Evolutionary conservation across 2,888 invertebrate species (phyloP), one percentile per base, ranked within the genome.

Genomic region (Bellardia pandia): DNA sequence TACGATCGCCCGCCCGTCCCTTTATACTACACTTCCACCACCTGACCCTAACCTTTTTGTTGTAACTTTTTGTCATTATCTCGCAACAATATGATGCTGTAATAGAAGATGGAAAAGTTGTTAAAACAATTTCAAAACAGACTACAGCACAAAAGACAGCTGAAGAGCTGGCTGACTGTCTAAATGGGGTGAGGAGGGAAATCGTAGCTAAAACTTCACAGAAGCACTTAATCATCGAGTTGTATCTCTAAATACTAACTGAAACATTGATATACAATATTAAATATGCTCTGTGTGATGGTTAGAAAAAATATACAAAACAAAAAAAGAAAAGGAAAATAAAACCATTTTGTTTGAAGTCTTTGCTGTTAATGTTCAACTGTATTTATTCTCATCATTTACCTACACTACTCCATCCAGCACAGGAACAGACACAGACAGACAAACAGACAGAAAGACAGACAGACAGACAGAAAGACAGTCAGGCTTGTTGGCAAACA

Each of bases 201-300:
- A 77, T 48, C 42, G 40, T 23, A 53, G n/a, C n/a, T 45, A 66
- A 58, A 76, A 72, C 77, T 78, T 83, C 58, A 79, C 64, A 75
- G 75, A 64, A 83, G 78, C 82, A 83, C 79, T 86, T 86, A 86
- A 83, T 86, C 86, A 86, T 79, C 58, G 66, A 64, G 74, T 79
- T 75, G 64, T 76, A 79, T 86, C 83, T 75, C 48, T 83, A 79
- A 86, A 83, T 74, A 79, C 82, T 76, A 76, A 71, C 69, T 69
- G 75, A 82, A 82, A 62, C 86, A 83, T 83, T 86, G 86, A 86
- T 82, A 86, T 74, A 78, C 82, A 82, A 76, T 83, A 83, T 83
- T 83, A 83, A 83, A 83, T 69, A 83, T 83, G 83, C 76, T 83
- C 62, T 77, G 56, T 83, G 83, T 76, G n/a, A 33, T 64, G n/a